Evolutionary conservation across 2,113 vertebrate genomes (phyloP).

Genomic region (Merops nubicus): DNA sequence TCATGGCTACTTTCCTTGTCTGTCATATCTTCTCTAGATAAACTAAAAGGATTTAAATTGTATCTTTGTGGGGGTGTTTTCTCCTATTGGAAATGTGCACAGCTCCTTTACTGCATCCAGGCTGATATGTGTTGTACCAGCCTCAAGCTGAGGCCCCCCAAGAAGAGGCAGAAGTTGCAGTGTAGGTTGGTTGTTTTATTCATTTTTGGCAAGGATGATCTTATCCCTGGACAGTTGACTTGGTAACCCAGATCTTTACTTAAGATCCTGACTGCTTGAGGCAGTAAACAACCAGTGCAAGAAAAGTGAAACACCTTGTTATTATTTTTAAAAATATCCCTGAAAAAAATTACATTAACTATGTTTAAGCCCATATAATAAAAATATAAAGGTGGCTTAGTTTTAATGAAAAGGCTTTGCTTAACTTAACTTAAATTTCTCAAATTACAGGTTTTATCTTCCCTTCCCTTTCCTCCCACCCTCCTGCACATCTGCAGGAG

Average conservation of each 20-base stretch:
- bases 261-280: neutral
- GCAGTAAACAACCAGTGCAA: neutral
- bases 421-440: neutral
- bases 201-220: neutral
- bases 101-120: neutral
- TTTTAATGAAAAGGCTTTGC: neutral
- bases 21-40: neutral
- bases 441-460: neutral
- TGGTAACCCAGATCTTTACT: neutral
- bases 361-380: neutral
- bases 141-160: neutral
- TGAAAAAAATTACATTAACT: neutral
- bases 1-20: neutral
- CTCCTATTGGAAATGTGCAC: neutral
- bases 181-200: no score
- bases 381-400: neutral
- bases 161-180: neutral
- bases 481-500: neutral
- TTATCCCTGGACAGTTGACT: neutral
- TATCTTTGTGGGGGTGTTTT: neutral
- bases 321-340: neutral
- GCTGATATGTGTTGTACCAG: neutral
- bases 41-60: neutral
- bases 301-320: neutral
- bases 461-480: neutral